A percentile compares a stretch with the other conserved stretches of the same genome.
phyloP scores from a whole-genome alignment of 2,888 invertebrate genomes.

The Rotaria socialis region DNA sequence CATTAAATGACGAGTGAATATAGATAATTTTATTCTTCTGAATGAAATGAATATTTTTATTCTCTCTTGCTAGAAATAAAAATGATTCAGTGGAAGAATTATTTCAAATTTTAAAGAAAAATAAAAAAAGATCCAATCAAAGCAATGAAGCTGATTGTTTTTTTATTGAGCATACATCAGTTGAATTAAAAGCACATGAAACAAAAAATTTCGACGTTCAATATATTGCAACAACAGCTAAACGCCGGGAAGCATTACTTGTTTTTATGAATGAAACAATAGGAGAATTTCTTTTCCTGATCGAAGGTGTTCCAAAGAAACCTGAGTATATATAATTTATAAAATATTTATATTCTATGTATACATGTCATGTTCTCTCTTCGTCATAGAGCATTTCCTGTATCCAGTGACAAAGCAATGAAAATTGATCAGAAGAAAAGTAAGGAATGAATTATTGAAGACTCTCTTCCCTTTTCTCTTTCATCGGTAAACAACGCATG shows the following conservation, averaged over 20 bases:
- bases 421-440: conserved; percentile 16
- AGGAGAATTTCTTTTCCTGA: conserved; percentile 58
- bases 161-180: background rate
- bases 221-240: conserved; percentile 22
- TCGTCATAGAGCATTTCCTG: background rate
- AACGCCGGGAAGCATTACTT: conserved; percentile 47
- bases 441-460: background rate
- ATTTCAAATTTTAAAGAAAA: background rate
- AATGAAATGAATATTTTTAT: background rate
- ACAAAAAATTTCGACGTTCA: background rate
- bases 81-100: conserved; percentile 14
- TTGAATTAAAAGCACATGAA: conserved; percentile 33
- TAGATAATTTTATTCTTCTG: background rate
- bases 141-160: background rate
- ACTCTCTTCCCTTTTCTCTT: background rate
- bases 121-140: background rate
- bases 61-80: background rate
- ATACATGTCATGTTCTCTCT: background rate
- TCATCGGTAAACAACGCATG: too few species aligned
- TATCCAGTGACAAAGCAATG: background rate
- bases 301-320: conserved; percentile 54
- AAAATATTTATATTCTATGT: background rate
- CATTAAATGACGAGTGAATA: background rate
- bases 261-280: conserved; percentile 55
- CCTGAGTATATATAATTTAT: conserved; percentile 51